Evolutionary conservation across 2,888 invertebrate genomes (phyloP).

Genomic region (Falcaria lacertinaria): DNA sequence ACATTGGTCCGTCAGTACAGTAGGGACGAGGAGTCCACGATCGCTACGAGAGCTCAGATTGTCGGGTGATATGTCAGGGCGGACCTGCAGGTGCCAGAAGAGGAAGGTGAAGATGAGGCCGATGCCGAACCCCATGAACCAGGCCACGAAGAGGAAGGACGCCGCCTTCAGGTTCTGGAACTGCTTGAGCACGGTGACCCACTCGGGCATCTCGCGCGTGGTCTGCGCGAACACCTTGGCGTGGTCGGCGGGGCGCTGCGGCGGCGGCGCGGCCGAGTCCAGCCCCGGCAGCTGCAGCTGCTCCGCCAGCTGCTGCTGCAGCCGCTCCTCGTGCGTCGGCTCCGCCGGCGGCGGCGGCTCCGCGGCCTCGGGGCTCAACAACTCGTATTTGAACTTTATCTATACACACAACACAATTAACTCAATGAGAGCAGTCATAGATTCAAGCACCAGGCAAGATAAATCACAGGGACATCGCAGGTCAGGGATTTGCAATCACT

Average conservation of each 20-base stretch:
- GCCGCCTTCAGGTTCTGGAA: slow-evolving; percentile 94
- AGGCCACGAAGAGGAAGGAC: slow-evolving; percentile 96
- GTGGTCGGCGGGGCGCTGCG: slow-evolving; percentile 43
- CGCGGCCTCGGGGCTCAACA: slow-evolving; percentile 44
- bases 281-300: slow-evolving; percentile 90
- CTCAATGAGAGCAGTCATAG: no score
- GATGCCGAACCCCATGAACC: slow-evolving; percentile 99
- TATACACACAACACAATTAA: slow-evolving; percentile 20
- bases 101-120: slow-evolving; percentile 99
- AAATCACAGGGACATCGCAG: no score
- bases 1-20: not conserved
- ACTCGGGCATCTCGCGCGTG: slow-evolving; percentile 93
- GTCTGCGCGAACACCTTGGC: slow-evolving; percentile 91
- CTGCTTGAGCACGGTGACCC: slow-evolving; percentile 94
- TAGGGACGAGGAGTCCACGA: no score
- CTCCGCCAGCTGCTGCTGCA: slow-evolving; percentile 91
- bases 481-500: no score
- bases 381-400: slow-evolving; percentile 84
- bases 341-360: slow-evolving; percentile 84
- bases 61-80: not conserved
- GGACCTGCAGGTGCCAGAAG: slow-evolving; percentile 98
- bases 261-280: slow-evolving; percentile 80
- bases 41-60: no score
- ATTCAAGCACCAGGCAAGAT: no score
- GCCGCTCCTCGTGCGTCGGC: slow-evolving; percentile 83